Evolutionary conservation across 2,888 invertebrate species (phyloP).

Genomic region (Cosmorhoe ocellata): DNA sequence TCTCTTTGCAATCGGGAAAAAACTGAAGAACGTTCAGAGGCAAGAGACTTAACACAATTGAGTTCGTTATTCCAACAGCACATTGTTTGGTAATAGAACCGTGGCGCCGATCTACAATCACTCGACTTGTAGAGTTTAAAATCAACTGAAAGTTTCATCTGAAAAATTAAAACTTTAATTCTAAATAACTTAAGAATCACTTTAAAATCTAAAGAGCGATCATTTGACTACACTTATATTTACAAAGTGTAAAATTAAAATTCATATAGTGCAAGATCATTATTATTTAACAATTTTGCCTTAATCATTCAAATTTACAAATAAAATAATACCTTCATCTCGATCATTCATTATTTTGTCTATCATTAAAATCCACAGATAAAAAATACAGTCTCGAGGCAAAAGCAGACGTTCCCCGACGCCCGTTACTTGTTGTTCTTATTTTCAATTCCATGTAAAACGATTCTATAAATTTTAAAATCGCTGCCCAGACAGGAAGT

Average conservation of each 20-base stretch:
- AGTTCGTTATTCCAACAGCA: slow-evolving; percentile 63
- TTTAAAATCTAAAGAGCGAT: too few relatives aligned
- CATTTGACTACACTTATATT: too few relatives aligned
- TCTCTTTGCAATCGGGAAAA: too few relatives aligned
- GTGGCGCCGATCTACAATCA: slow-evolving; percentile 55
- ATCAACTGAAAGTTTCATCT: slow-evolving; percentile 34
- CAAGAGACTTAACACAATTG: slow-evolving; percentile 63
- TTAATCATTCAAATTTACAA: too few relatives aligned
- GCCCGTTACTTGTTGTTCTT: slow-evolving; percentile 48
- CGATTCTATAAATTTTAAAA: slow-evolving; percentile 80
- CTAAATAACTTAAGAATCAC: too few relatives aligned
- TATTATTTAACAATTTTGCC: too few relatives aligned
- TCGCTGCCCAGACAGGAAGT: slow-evolving; percentile 78
- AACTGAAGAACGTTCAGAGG: slow-evolving; percentile 35
- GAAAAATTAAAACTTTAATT: too few relatives aligned
- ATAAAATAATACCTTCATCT: too few relatives aligned
- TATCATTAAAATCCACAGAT: too few relatives aligned
- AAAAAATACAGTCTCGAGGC: not conserved
- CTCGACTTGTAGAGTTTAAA: slow-evolving; percentile 57
- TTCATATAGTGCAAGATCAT: too few relatives aligned
- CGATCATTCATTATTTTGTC: too few relatives aligned
- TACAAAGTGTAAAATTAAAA: too few relatives aligned
- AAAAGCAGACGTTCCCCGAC: slow-evolving; percentile 20
- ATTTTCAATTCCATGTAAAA: slow-evolving; percentile 74
- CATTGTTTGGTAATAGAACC: slow-evolving; percentile 57